These are phyloP conservation scores for Notodonta dromedarius DNA, from an alignment of 2,888 invertebrate species.

Conservation along the genomic window DNA sequence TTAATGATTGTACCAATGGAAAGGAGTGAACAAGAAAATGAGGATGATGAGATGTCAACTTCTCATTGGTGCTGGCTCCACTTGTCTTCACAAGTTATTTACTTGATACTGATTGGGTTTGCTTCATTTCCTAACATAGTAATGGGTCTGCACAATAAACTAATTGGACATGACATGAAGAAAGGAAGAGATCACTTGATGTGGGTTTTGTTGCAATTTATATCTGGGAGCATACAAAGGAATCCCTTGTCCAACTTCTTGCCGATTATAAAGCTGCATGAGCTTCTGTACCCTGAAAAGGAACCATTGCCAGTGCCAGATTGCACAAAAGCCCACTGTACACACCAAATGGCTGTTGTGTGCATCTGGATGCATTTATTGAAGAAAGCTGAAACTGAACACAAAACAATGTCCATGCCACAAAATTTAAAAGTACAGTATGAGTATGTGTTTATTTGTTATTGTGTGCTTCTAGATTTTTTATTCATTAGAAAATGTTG, in stretches of 20 bases:
- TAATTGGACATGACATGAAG: constrained; percentile 91
- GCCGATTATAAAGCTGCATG: constrained; percentile 95
- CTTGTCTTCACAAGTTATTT: constrained; percentile 96
- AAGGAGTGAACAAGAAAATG: constrained; percentile 89
- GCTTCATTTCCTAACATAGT: constrained; percentile 97
- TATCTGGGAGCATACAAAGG: constrained; percentile 97
- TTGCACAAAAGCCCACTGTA: constrained; percentile 92
- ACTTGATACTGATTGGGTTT: constrained; percentile 97
- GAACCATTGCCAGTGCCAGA: constrained; percentile 96
- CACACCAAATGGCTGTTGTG: constrained; percentile 96
- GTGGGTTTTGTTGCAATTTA: constrained; percentile 99
- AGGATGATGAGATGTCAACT: constrained; percentile 85
- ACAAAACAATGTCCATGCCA: constrained; percentile 92
- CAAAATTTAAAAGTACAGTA: constrained; percentile 92
- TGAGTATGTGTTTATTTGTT: constrained; percentile 84
- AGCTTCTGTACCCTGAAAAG: constrained; percentile 96
- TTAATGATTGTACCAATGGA: constrained; percentile 96
- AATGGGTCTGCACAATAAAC: constrained; percentile 92
- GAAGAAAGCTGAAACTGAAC: constrained; percentile 96
- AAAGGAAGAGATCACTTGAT: constrained; percentile 98
- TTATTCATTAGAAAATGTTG: background rate
- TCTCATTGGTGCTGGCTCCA: constrained; percentile 96
- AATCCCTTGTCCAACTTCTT: constrained; percentile 95
- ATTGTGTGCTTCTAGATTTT: background rate
- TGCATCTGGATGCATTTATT: constrained; percentile 98